Conservation (phyloP, 2,888 invertebrate genomes). For the Athrips mouffetella region DNA sequence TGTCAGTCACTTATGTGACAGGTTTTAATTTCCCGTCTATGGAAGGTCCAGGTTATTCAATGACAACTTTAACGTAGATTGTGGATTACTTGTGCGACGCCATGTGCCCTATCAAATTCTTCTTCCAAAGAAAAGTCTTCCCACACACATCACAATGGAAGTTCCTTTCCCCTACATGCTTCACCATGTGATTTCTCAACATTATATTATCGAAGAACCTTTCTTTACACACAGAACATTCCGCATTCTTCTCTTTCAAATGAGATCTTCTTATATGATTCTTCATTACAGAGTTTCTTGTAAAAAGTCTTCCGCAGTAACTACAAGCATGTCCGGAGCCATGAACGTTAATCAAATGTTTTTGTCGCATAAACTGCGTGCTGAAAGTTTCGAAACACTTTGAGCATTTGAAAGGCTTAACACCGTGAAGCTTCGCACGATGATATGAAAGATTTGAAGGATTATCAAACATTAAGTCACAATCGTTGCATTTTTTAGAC, state of each 20-base stretch:
- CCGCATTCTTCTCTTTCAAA: slow-evolving; percentile 43
- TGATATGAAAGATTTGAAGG: slow-evolving; percentile 32
- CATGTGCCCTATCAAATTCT: slow-evolving; percentile 65
- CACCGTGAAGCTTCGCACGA: slow-evolving; percentile 36
- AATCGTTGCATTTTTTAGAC: slow-evolving; percentile 34
- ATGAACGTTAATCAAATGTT: slow-evolving; percentile 38
- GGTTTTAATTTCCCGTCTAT: too few relatives aligned
- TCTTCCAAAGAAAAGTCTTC: slow-evolving; percentile 72
- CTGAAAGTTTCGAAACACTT: slow-evolving; percentile 39
- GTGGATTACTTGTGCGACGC: slow-evolving; percentile 1
- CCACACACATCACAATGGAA: slow-evolving; percentile 75
- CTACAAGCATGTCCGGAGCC: slow-evolving; percentile 37
- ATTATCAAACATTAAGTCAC: slow-evolving; percentile 33
- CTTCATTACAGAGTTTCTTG: slow-evolving; percentile 37
- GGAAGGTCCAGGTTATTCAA: too few relatives aligned
- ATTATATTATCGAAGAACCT: slow-evolving; percentile 43
- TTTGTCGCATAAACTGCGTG: slow-evolving; percentile 35
- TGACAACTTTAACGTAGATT: too few relatives aligned
- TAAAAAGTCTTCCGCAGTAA: slow-evolving; percentile 44
- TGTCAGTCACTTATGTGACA: too few relatives aligned
- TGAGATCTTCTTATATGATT: slow-evolving; percentile 44
- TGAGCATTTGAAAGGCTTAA: slow-evolving; percentile 34
- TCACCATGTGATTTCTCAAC: slow-evolving; percentile 55
- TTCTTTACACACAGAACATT: slow-evolving; percentile 44
- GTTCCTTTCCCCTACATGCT: slow-evolving; percentile 62